phyloP scores from a whole-genome alignment of 2,888 invertebrate species.

The Philhelius pedissequus region DNA sequence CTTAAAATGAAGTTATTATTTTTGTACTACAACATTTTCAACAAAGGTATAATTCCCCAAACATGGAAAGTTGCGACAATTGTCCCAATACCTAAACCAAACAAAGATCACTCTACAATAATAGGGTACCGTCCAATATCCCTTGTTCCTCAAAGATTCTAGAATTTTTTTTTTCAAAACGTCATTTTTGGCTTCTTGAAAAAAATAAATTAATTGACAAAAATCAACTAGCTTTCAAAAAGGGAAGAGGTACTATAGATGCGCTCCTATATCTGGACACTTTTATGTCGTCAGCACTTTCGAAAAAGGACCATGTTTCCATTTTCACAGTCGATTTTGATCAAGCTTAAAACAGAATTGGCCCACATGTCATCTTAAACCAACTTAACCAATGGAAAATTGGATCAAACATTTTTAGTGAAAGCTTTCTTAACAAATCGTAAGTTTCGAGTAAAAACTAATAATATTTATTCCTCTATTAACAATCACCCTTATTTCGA shows the following conservation, averaged over 20 bases:
- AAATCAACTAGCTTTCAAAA: too few species aligned
- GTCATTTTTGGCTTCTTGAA: not conserved
- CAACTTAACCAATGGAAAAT: not conserved
- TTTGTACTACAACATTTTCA: too few species aligned
- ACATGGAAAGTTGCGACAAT: not conserved
- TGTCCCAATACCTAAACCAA: not conserved
- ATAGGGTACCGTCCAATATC: constrained; percentile 4
- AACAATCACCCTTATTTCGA: too few species aligned
- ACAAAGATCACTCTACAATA: not conserved
- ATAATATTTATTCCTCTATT: not conserved
- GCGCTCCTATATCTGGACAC: not conserved
- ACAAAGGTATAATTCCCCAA: not conserved
- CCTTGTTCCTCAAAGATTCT: not conserved
- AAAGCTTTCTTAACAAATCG: not conserved
- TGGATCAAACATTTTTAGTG: not conserved
- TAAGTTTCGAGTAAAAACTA: not conserved
- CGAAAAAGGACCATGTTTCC: not conserved
- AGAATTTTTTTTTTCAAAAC: not conserved
- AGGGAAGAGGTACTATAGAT: not conserved
- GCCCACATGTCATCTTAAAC: not conserved
- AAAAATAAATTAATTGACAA: not conserved
- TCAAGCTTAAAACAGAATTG: not conserved
- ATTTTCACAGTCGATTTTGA: not conserved
- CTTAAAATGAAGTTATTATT: too few species aligned
- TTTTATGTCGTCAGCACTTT: not conserved